phyloP scores from a whole-genome alignment of 2,888 invertebrate genomes.

The Bimastos eiseni region DNA sequence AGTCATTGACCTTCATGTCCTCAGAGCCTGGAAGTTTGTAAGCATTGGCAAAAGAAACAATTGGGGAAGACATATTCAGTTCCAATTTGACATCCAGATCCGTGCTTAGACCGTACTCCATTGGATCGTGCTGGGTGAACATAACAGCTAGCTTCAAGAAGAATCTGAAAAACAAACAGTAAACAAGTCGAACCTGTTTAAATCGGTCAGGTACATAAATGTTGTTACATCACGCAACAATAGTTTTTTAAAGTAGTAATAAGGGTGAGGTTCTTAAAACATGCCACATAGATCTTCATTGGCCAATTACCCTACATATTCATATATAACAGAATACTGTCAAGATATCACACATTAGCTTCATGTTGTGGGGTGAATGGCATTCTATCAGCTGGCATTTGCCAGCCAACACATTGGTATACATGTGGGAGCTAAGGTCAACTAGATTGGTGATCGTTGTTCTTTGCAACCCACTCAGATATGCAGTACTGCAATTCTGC shows the following conservation, averaged over 20 bases:
- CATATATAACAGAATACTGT: not conserved
- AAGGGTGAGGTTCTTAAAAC: not conserved
- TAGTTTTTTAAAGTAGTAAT: not conserved
- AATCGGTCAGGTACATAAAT: too few species aligned
- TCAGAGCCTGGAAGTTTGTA: slow-evolving; percentile 8
- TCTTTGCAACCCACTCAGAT: not conserved
- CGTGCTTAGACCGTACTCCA: not conserved
- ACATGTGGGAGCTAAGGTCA: too few species aligned
- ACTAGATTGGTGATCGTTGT: not conserved
- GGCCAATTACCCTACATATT: not conserved
- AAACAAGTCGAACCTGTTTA: not conserved
- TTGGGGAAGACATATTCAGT: not conserved
- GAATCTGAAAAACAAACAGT: not conserved
- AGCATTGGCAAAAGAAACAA: not conserved
- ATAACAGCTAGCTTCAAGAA: not conserved
- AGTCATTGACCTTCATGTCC: not conserved
- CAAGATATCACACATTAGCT: not conserved
- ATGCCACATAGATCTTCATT: not conserved
- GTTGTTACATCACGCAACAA: not conserved
- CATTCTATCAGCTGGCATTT: not conserved
- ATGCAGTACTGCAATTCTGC: not conserved
- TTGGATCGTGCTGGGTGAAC: not conserved
- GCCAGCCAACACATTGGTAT: not conserved
- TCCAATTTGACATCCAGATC: slow-evolving; percentile 18
- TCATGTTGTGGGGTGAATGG: not conserved